Percentiles rank a stretch among this genome's conserved stretches.
Evolutionary conservation across 2,797 vertebrate species (phyloP).

Genomic region (Myotis pilosus): DNA sequence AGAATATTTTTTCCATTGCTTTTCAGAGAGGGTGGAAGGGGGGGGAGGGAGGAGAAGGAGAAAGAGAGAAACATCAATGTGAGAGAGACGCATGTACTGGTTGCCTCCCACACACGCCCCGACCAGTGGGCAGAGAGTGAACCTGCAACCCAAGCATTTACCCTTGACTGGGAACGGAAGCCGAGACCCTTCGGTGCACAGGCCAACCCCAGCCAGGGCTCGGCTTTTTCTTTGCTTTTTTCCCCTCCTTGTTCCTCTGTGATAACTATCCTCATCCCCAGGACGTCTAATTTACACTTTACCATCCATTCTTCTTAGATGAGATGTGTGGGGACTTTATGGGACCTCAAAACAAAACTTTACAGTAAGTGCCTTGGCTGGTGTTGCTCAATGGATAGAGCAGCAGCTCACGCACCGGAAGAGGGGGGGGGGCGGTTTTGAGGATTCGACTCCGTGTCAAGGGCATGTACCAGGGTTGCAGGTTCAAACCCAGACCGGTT

Average conservation of each 20-base stretch:
- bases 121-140: too few species aligned
- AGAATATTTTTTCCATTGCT: too few species aligned
- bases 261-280: neutral
- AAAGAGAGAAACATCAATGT: too few species aligned
- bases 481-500: neutral
- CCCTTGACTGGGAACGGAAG: too few species aligned
- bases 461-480: neutral
- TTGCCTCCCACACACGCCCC: too few species aligned
- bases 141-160: too few species aligned
- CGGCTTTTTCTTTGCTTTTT: neutral
- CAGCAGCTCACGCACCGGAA: neutral
- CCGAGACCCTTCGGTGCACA: too few species aligned
- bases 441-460: neutral
- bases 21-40: too few species aligned
- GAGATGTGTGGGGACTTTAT: neutral
- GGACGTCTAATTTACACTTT: neutral
- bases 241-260: neutral
- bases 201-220: too few species aligned
- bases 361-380: neutral
- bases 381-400: neutral
- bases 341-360: constrained; percentile 19
- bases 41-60: too few species aligned
- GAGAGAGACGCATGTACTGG: too few species aligned
- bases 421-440: neutral
- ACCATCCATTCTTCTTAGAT: neutral